These are phyloP conservation scores for Neelides sp. DNA, from an alignment of 1,140 invertebrate genomes.

Conservation along the genomic window DNA sequence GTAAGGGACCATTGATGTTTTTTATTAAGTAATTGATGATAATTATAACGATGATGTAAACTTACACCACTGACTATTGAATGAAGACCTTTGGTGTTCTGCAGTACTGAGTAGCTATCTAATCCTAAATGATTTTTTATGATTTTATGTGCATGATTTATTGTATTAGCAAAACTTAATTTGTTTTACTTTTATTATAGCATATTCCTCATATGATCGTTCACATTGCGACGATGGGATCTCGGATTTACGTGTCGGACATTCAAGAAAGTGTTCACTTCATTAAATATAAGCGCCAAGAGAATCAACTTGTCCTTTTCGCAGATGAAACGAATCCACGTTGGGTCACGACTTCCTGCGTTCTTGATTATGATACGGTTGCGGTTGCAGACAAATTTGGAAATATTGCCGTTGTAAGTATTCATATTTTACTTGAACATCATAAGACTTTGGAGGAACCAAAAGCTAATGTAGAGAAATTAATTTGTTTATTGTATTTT, in stretches of 20 bases:
- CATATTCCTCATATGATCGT: slow-evolving; percentile 92
- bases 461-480: neutral
- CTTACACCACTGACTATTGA: slow-evolving; percentile 8
- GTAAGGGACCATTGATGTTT: slow-evolving; percentile 36
- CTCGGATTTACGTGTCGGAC: slow-evolving; percentile 87
- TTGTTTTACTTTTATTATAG: slow-evolving; percentile 38
- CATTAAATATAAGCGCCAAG: slow-evolving; percentile 83
- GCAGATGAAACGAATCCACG: slow-evolving; percentile 94
- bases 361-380: slow-evolving; percentile 95
- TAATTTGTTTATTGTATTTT: slow-evolving; percentile 16
- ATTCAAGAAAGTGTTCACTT: slow-evolving; percentile 96
- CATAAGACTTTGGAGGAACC: neutral
- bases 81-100: slow-evolving; percentile 27
- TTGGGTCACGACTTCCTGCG: slow-evolving; percentile 81
- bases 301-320: slow-evolving; percentile 97
- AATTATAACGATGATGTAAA: slow-evolving; percentile 3
- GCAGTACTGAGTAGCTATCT: slow-evolving; percentile 18
- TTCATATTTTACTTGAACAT: neutral
- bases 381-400: slow-evolving; percentile 97
- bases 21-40: neutral
- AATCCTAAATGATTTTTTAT: neutral
- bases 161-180: neutral
- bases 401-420: slow-evolving; percentile 76
- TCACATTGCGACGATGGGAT: slow-evolving; percentile 82
- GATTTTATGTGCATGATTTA: slow-evolving; percentile 17